Evolutionary conservation across 1,140 invertebrate species (phyloP), one percentile per base, ranked within the genome.

Genomic region (Leptopilina boulardi): DNA sequence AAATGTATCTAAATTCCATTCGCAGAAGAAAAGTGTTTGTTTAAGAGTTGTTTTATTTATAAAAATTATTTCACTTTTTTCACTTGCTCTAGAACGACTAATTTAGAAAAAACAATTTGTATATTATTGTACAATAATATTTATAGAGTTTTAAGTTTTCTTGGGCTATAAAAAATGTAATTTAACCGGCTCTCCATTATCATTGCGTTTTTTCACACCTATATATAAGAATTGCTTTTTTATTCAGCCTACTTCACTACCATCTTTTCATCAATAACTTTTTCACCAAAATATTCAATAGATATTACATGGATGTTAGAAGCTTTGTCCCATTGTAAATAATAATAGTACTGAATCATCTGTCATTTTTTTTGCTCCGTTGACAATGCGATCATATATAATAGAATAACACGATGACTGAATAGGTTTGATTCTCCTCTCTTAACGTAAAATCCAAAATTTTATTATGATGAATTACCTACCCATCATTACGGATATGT

Each of bases 401-500:
- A 88, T 88, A 83, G 87, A 87, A 86, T 85, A 80, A 85, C 80
- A 82, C 82, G 85, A 84, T 85, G 82, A 80, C 83, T 81, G 82
- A 82, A 83, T 83, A 76, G 74, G 81, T 80, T 82, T 73, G 73
- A 44, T 70, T 54, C 56, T 76, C 70, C 41, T 23, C 21, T 51
- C 76, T 82, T 84, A 78, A 86, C 87, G 82, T 79, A 77, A 84
- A 87, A 85, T 85, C 87, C 87, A 89, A 87, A 82, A 88, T 89
- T 90, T 89, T 90, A 90, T 90, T 89, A 89, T 90, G 89, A 90
- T 82, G 85, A 86, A 90, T 90, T 85, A 84, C 82, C 82, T 85
- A 84, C 82, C 82, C 85, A 84, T 87, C 85, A 85, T 89, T 88
- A 87, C 85, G 84, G 80, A 80, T 86, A 87, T 84, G 80, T 81